A percentile compares a stretch with the other conserved stretches of the same genome.
Conservation (phyloP, 2,888 invertebrate species). For the Andricus curvator region DNA sequence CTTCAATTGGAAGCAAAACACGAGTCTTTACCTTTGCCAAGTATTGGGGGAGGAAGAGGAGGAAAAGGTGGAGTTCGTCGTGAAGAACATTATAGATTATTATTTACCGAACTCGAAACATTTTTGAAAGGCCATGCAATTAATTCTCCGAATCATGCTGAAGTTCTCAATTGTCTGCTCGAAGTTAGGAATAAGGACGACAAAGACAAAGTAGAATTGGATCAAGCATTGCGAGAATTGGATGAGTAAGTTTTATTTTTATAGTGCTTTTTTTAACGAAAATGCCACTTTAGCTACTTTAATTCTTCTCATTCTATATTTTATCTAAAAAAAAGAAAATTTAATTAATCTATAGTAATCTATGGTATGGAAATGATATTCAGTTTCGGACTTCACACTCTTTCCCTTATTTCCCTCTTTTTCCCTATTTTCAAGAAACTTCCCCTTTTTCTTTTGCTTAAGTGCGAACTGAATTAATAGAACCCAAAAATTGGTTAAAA, state of each 20-base stretch:
- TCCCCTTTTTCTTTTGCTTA: no score
- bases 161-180: conserved; percentile 88
- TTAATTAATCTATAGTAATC: no score
- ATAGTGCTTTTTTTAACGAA: no score
- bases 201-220: conserved; percentile 82
- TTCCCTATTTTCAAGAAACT: no score
- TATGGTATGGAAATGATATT: no score
- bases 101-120: conserved; percentile 94
- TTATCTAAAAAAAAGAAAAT: no score
- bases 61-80: conserved; percentile 78
- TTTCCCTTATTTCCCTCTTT: no score
- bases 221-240: conserved; percentile 81
- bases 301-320: no score
- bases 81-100: conserved; percentile 94
- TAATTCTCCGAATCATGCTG: conserved; percentile 86
- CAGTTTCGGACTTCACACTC: no score
- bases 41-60: conserved; percentile 83
- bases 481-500: no score
- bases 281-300: no score
- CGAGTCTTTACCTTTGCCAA: conserved; percentile 87
- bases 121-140: conserved; percentile 85
- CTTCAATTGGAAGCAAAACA: conserved; percentile 90
- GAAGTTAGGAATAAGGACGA: conserved; percentile 84
- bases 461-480: no score
- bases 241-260: conserved; percentile 78